Percentiles rank a stretch among this genome's conserved stretches.
These are phyloP conservation scores for Artemia sinica DNA, from an alignment of 2,888 invertebrate genomes.

Conservation along the genomic window DNA sequence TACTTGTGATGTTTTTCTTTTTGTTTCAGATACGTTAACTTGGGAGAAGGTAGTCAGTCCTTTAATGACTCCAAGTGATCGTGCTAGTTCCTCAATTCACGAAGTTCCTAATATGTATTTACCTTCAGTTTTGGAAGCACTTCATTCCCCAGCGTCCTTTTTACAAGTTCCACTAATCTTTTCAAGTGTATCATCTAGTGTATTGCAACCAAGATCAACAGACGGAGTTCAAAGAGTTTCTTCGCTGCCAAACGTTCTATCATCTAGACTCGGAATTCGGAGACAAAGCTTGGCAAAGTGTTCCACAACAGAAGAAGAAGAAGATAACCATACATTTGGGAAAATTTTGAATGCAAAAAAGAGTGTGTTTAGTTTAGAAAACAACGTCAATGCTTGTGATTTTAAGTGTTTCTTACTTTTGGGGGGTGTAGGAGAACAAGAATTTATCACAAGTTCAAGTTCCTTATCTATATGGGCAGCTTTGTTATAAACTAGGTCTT, in stretches of 20 bases:
- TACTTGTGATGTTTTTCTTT: background rate
- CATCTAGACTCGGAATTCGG: constrained; percentile 5
- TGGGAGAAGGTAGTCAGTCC: constrained; percentile 12
- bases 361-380: too few relatives aligned
- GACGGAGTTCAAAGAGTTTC: background rate
- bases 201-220: background rate
- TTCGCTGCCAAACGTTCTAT: background rate
- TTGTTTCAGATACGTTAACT: background rate
- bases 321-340: too few relatives aligned
- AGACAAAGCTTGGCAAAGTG: background rate
- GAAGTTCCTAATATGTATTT: background rate
- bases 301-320: too few relatives aligned
- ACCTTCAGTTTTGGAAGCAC: constrained; percentile 9
- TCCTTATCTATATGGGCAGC: too few relatives aligned
- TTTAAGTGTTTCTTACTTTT: too few relatives aligned
- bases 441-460: too few relatives aligned
- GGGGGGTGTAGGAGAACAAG: too few relatives aligned
- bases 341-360: too few relatives aligned
- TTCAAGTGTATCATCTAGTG: background rate
- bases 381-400: too few relatives aligned
- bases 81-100: constrained; percentile 1
- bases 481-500: too few relatives aligned
- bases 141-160: background rate
- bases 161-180: background rate
- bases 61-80: background rate